Evolutionary conservation across 2,113 vertebrate species (phyloP), one percentile per base, ranked within the genome.

Genomic region (Leptocoma aspasia): DNA sequence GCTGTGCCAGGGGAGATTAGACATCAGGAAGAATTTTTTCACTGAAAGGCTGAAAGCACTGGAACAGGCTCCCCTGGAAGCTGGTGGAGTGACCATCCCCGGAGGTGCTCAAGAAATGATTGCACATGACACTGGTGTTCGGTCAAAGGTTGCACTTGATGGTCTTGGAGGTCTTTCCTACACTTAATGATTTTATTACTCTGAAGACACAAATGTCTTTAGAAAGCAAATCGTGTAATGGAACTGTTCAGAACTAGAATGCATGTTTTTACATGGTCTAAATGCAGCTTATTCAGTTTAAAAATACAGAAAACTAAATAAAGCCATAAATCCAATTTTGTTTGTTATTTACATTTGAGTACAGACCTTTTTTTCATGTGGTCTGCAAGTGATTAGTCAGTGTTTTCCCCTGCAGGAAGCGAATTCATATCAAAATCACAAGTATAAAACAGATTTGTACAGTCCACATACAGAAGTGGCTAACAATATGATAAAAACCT

Each of bases 401-500:
- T 78, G 45, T 91, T 83, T 95, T 89, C 42, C 42, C 17, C 70
- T 86, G 64, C 82, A 87, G 18, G 30, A 95, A 90, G 79, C 87
- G 18, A 77, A 89, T 90, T 96, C 94, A 86, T 93, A 96, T 87
- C 96, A 56, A 91, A 90, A 86, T 57, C 39, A 93, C 73, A 44
- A 91, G 16, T 35, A 87, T 65, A 84, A 96, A 95, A 42, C 26
- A 93, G 79, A 97, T 95, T 94, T 95, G 59, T 92, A 73, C 71
- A 96, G 65, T 86, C 84, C 93, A 22, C 66, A 90, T 73, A 65
- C 47, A 83, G 45, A 93, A 94, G 68, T 37, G 47, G 60, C 31
- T 96, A 97, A 96, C 93, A 96, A 85, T 53, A 94, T 47, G 75
- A 95, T 37, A 59, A 94, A 92, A 95, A 95, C 37, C 30, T 27